These are phyloP conservation scores for Erethizon dorsatum DNA, from an alignment of 2,797 vertebrate genomes.

Conservation along the genomic window DNA sequence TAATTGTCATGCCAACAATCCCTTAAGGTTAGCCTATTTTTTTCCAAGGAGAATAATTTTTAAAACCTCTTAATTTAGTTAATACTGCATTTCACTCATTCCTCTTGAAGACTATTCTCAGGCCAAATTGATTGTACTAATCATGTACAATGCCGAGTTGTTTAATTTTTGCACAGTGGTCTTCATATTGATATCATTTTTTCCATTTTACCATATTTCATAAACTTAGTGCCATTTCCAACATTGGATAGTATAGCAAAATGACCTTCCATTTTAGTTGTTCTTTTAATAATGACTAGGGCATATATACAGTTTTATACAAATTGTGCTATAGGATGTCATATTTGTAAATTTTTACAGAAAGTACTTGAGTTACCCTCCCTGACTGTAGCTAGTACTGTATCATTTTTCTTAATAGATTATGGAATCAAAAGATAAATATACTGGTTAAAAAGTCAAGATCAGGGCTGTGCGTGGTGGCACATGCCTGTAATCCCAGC, in stretches of 20 bases:
- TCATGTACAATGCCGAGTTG: background rate
- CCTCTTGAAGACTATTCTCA: background rate
- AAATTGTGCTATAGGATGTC: background rate
- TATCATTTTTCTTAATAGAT: background rate
- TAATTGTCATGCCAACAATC: background rate
- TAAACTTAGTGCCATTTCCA: background rate
- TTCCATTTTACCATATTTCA: background rate
- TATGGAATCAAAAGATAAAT: background rate
- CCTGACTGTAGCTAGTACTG: background rate
- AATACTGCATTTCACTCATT: background rate
- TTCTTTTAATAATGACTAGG: background rate
- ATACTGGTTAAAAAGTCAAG: background rate
- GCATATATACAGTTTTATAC: background rate
- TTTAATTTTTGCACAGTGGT: conserved; percentile 18
- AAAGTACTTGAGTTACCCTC: background rate
- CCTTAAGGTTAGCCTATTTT: background rate
- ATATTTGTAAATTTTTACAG: background rate
- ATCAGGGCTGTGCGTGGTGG: background rate
- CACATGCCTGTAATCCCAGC: background rate
- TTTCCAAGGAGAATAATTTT: background rate
- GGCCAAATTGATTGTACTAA: background rate
- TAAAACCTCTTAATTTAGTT: conserved; percentile 11
- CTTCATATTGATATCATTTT: conserved; percentile 1
- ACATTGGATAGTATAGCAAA: background rate
- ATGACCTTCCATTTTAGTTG: background rate